A percentile compares a stretch with the other conserved stretches of the same genome.
Evolutionary conservation across 2,113 vertebrate genomes (phyloP).

Genomic region (Zootoca vivipara): DNA sequence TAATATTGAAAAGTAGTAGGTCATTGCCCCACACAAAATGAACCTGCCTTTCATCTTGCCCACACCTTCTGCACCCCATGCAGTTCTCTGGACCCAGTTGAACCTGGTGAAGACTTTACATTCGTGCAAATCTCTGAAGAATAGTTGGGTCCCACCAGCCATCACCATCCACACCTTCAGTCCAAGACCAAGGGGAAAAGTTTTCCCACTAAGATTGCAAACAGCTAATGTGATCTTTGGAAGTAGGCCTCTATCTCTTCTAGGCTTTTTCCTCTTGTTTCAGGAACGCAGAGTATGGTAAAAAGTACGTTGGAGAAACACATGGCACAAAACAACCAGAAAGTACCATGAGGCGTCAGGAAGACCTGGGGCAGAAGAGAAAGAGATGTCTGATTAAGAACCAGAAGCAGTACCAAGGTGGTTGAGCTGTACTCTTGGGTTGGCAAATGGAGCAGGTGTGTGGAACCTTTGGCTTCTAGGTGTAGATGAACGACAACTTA

Average conservation of each 20-base stretch:
- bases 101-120: neutral
- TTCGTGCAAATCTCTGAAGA: neutral
- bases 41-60: neutral
- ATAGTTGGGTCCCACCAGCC: neutral
- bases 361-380: slow-evolving; percentile 65
- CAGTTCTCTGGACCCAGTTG: too few relatives aligned
- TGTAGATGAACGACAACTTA: too few relatives aligned
- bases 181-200: neutral
- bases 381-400: neutral
- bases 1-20: neutral
- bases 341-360: slow-evolving; percentile 84
- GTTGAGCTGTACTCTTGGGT: neutral
- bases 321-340: slow-evolving; percentile 88
- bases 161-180: neutral
- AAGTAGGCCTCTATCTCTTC: slow-evolving; percentile 90
- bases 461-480: too few relatives aligned
- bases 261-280: slow-evolving; percentile 91
- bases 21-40: neutral
- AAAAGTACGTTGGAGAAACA: slow-evolving; percentile 83
- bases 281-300: slow-evolving; percentile 83
- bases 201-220: too few relatives aligned
- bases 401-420: neutral
- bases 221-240: slow-evolving; percentile 56
- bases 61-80: too few relatives aligned
- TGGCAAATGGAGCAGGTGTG: neutral